These are phyloP conservation scores for Knipowitschia caucasica DNA, from an alignment of 2,797 vertebrate genomes.

Conservation along the genomic window DNA sequence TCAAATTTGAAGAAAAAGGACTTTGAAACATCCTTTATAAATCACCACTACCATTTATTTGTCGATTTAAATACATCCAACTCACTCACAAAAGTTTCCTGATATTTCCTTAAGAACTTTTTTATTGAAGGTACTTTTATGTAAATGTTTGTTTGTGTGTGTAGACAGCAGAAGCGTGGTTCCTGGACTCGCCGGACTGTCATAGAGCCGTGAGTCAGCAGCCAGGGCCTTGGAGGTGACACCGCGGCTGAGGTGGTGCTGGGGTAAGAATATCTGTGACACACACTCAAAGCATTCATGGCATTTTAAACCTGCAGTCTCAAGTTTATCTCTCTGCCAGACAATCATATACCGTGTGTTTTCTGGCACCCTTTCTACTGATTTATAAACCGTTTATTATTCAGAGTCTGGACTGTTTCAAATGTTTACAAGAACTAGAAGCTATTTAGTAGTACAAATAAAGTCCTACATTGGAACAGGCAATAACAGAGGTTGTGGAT, in stretches of 20 bases:
- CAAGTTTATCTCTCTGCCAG: slow-evolving; percentile 18
- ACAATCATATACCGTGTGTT: background rate
- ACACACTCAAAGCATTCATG: slow-evolving; percentile 48
- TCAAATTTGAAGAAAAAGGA: no score
- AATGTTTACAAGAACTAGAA: background rate
- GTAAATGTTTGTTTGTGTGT: background rate
- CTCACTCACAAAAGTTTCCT: background rate
- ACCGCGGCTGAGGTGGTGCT: slow-evolving; percentile 14
- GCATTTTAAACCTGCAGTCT: slow-evolving; percentile 34
- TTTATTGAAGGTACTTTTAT: background rate
- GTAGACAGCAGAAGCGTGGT: slow-evolving; percentile 12
- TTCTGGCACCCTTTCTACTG: background rate
- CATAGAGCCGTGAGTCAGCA: slow-evolving; percentile 62
- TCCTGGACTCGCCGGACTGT: slow-evolving; percentile 22
- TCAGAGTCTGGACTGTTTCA: background rate
- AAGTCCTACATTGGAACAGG: background rate
- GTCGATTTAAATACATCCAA: background rate
- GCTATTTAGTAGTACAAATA: background rate
- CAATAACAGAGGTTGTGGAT: no score
- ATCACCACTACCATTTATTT: no score
- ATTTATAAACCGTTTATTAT: background rate
- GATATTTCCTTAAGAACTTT: background rate
- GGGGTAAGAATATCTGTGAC: slow-evolving; percentile 66
- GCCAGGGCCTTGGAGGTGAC: slow-evolving; percentile 44
- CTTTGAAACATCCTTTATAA: no score